phyloP scores from a whole-genome alignment of 2,113 vertebrate genomes.

The Psettodes erumei region DNA sequence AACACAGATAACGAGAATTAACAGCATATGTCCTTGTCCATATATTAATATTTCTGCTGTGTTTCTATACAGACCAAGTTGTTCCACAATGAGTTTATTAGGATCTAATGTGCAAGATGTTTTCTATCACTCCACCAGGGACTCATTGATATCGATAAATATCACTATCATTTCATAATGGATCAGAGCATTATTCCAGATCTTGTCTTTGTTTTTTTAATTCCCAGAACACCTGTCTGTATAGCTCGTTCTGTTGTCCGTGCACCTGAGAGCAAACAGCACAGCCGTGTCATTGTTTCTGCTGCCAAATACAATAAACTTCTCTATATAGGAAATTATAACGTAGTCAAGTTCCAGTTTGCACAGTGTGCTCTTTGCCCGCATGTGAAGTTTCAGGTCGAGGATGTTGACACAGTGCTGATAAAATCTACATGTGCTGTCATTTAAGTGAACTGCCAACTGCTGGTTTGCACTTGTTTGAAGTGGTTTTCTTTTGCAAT shows the following conservation, averaged over 20 bases:
- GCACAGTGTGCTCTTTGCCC: background rate
- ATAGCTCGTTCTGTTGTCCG: constrained; percentile 17
- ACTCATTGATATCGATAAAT: background rate
- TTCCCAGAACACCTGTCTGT: background rate
- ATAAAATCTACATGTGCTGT: background rate
- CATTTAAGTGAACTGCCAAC: background rate
- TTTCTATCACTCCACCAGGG: background rate
- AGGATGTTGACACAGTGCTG: constrained; percentile 13
- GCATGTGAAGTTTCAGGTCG: constrained; percentile 15
- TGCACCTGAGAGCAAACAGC: constrained; percentile 26
- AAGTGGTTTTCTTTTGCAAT: too few species aligned
- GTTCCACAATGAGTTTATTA: constrained; percentile 3
- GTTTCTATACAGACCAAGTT: background rate
- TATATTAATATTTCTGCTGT: constrained; percentile 13
- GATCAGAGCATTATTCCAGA: background rate
- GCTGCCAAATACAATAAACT: too few species aligned
- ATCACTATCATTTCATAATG: background rate
- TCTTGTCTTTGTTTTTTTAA: too few species aligned
- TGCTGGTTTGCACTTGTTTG: background rate
- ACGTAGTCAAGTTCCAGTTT: too few species aligned
- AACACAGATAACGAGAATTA: background rate
- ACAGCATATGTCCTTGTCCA: constrained; percentile 17
- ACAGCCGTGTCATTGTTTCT: constrained; percentile 39
- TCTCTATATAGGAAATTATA: too few species aligned
- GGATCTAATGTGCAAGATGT: constrained; percentile 8